Base-by-base conservation (phyloP, 2,113 vertebrate species). In the Chrysochloris asiatica region DNA sequence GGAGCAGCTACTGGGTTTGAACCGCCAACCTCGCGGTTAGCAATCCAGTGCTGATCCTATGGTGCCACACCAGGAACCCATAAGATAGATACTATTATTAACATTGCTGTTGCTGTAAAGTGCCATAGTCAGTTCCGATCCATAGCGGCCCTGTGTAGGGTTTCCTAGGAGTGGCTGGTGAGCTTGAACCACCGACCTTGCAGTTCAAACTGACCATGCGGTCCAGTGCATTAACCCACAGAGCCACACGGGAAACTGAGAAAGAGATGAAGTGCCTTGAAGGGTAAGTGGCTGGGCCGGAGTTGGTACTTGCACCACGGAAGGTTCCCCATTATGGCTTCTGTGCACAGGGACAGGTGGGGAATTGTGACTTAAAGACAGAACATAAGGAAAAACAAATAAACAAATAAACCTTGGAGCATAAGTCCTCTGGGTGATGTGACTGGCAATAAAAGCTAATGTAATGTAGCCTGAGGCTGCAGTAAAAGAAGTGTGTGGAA, bases 371-470 rank as follows among this genome's bases (percentile, higher is more conserved):
- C 86, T 95, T 80, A 88, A 79, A 54, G 73, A 65, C 90, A 81
- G 80, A 93, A 93, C 54, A 36, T 67, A 90, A 83, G 83, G 72
- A 88, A 92, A 94, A 96, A 88, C 85, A 95, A 95, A 93, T 81
- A 95, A 90, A 89, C 85, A 94, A 94, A 93, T 43, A 92, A 94
- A 95, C 61, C 38, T 52, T 56, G 76, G 83, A 22, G 59, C 52
- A 0, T 48, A 86, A 95, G 94, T 94, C 95, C 93, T 95, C 83
- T 86, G 94, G 93, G 96, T 83, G 90, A 96, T 77, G 88, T 69
- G 88, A 36, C 93, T 94, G 90, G 93, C 86, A 95, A 90, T 93
- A 95, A 95, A 96, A 93, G 88, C 83, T 93, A 95, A 90, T 84
- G 93, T 92, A 86, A 95, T 86, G 89, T 90, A 78, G 96, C 93